Base-by-base conservation (phyloP, 2,113 vertebrate genomes). In the human region DNA sequence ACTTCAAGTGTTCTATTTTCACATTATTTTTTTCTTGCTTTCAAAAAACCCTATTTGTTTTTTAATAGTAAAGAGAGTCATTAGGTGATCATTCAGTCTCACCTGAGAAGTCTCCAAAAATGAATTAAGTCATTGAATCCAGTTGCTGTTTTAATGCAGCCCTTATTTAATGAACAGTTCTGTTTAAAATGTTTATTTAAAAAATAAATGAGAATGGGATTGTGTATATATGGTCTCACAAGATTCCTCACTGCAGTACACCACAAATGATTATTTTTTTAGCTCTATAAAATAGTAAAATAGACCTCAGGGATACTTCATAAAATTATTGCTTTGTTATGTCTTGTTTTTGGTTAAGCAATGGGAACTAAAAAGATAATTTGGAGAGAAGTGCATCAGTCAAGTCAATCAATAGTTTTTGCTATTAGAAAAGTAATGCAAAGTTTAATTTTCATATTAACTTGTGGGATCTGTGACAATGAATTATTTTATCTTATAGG, bases 301-400 rank as follows among this genome's bases (percentile, higher is more conserved):
- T 50, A 83, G 55, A 52, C 87, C 76, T 94, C 23, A 85, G 92
- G 4, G 81, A 88, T 96, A 81, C 40, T 91, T 88, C 76, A 72
- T 82, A 86, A 97, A 40, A 93, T 93, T 92, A 20, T 95, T 79
- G 43, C 84, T 79, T 96, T 96, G 64, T 97, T 88, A 22, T 89
- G 48, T 80, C 17, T 57, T 83, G 30, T 93, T 97, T 96, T 97
- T 90, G 20, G 66, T 97, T 90, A 88, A 93, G 78, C 48, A 93
- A 70, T 73, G 82, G 91, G 66, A 72, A 93, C 7, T 43, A 90
- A 40, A 93, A 95, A 79, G 35, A 35, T 73, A 94, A 61, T 89
- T 92, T 52, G 68, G 52, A 43, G 94, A 92, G 89, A 98, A 93
- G 89, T 92, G 23, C 88, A 3, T 85, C 92, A 92, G 38, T 97